These are phyloP conservation scores for Drosophila tripunctata DNA, from an alignment of 2,888 invertebrate genomes.

Conservation along the genomic window DNA sequence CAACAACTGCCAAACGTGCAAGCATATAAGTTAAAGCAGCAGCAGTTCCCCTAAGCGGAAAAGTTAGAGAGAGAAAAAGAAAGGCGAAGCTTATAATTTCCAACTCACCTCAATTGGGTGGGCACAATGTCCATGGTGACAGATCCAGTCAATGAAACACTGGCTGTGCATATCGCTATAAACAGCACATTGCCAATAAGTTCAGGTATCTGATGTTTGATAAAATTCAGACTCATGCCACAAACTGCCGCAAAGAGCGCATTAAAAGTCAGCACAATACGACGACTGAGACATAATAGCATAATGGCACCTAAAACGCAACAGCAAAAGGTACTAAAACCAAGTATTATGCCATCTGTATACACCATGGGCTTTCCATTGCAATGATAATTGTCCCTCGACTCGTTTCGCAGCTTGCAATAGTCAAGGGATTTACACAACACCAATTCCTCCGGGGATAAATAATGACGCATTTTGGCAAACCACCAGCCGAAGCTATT, in stretches of 20 bases:
- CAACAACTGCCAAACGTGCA: not conserved
- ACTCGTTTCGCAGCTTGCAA: not conserved
- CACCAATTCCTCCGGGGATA: not conserved
- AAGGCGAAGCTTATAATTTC: not conserved
- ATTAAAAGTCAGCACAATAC: not conserved
- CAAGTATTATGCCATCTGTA: not conserved
- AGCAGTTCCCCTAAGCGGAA: not conserved
- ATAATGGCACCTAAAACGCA: not conserved
- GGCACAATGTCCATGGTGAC: not conserved
- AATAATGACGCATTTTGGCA: constrained; percentile 1
- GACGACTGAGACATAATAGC: not conserved
- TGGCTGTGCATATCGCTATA: not conserved
- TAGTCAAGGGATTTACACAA: not conserved
- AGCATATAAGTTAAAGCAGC: not conserved
- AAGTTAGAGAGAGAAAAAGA: not conserved
- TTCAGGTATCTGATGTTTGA: not conserved
- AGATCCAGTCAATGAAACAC: not conserved
- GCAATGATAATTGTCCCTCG: not conserved
- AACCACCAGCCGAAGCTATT: constrained; percentile 1
- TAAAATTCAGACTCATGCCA: not conserved
- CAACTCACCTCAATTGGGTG: not conserved
- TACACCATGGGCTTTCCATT: not conserved
- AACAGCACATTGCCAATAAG: not conserved
- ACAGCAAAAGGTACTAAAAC: not conserved
- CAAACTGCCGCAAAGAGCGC: not conserved